phyloP scores from a whole-genome alignment of 2,888 invertebrate genomes.

The Scaptomyza parva region DNA sequence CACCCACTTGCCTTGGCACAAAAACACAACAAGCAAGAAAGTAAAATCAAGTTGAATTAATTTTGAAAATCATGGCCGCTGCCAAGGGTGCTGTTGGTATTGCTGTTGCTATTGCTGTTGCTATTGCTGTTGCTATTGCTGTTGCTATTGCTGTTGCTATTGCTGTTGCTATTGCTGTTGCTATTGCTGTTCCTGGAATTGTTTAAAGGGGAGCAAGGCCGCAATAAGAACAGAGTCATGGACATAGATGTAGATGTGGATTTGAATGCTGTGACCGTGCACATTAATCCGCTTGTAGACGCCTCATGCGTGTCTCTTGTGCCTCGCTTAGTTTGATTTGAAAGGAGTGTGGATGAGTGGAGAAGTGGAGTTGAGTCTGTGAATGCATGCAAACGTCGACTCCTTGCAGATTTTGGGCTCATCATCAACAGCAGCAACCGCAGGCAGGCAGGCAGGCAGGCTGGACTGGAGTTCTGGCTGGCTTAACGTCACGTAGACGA shows the following conservation, averaged over 20 bases:
- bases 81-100: slow-evolving; percentile 45
- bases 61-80: slow-evolving; percentile 82
- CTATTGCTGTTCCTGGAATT: background rate
- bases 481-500: slow-evolving; percentile 67
- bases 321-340: slow-evolving; percentile 40
- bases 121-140: too few species aligned
- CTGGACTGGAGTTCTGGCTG: slow-evolving; percentile 22
- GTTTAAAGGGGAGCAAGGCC: slow-evolving; percentile 56
- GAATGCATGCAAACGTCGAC: slow-evolving; percentile 42
- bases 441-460: slow-evolving; percentile 29
- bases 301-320: slow-evolving; percentile 71
- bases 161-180: slow-evolving; percentile 26
- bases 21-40: slow-evolving; percentile 75
- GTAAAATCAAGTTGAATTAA: slow-evolving; percentile 81
- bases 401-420: slow-evolving; percentile 40
- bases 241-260: slow-evolving; percentile 10
- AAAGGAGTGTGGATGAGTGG: slow-evolving; percentile 10
- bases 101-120: slow-evolving; percentile 26
- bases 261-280: slow-evolving; percentile 38
- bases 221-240: slow-evolving; percentile 40
- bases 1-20: slow-evolving; percentile 4
- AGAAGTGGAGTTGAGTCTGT: slow-evolving; percentile 28
- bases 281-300: slow-evolving; percentile 80
- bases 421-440: slow-evolving; percentile 38
- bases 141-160: slow-evolving; percentile 28